Base-by-base conservation (phyloP, 2,888 invertebrate genomes). In the Rhagonycha fulva region DNA sequence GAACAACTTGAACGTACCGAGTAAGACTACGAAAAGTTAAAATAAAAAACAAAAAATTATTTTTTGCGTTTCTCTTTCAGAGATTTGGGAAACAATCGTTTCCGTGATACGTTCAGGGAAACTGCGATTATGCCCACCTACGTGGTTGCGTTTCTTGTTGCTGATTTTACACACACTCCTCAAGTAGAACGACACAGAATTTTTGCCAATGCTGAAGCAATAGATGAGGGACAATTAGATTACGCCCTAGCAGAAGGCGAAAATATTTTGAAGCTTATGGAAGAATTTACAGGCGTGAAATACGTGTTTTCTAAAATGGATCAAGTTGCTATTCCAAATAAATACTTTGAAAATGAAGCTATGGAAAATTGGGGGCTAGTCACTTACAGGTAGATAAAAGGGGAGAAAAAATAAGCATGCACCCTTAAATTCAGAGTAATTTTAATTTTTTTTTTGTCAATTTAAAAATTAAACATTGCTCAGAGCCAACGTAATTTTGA, bases 361-460 rank as follows among this genome's bases (percentile, higher is more conserved):
- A 97, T 97, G 96, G 97, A 98, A 85, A 98, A 97, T 85, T 97
- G 97, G 97, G 97, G 97, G 4, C 87, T 97, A 62, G 93, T 96
- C 28, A 95, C 95, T 3, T 96, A 94, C 88, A 91, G 91, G 92
- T 78, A 75, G 47, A 14, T 14, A 19, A 11, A 14, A 24, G 11
- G 24, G 19, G 10, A 12, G 19, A 19, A 19, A 19, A 19, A 19
- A 19, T 1, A 19, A 19, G 19, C 2, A 19, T 19, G 1, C 2
- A 19, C 2, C 19, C 19, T 2, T 2, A 19, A 19, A 19, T 2
- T 19, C 2, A 19, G 2, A 2, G 19, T 19, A 19, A 19, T 19
- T 19, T 19, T 19, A 19, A 2, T 19, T 19, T 2, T 2, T 19
- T 19, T 19, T 19, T 19, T 19, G n/a, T n/a, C n/a, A 19, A 19